Conservation (phyloP, 2,113 vertebrate species). For the Amazona guildingii region DNA sequence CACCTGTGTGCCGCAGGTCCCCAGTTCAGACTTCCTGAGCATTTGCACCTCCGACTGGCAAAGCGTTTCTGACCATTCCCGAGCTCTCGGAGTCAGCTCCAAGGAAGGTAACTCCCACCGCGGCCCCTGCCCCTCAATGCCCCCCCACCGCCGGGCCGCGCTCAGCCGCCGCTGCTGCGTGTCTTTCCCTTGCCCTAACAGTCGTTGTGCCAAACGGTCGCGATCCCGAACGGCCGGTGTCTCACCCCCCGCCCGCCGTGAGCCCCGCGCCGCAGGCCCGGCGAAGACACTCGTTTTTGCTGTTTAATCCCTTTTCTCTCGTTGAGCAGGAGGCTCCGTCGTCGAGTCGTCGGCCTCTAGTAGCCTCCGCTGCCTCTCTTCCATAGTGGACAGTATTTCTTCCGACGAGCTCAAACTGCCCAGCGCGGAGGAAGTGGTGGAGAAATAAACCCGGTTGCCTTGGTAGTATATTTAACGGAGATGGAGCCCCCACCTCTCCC, state of each 20-base stretch:
- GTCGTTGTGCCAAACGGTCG: not conserved
- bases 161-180: not conserved
- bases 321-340: conserved; percentile 69
- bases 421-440: conserved; percentile 72
- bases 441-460: conserved; percentile 61
- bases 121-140: not conserved
- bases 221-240: not conserved
- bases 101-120: conserved; percentile 83
- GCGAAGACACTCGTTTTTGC: not conserved
- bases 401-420: conserved; percentile 82
- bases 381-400: conserved; percentile 97
- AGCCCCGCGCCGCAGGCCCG: not conserved
- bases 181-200: not conserved
- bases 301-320: not conserved
- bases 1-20: conserved; percentile 70
- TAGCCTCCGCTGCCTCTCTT: conserved; percentile 93
- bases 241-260: not conserved
- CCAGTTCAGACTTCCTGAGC: conserved; percentile 80
- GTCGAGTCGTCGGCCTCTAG: conserved; percentile 85
- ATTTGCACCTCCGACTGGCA: conserved; percentile 84
- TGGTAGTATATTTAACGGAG: not conserved
- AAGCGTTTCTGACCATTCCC: conserved; percentile 88
- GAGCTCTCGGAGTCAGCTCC: conserved; percentile 67
- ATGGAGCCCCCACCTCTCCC: not conserved
- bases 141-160: too few species aligned